Base-by-base conservation (phyloP, 2,113 vertebrate species). In the Epinephelus cyanopodus region DNA sequence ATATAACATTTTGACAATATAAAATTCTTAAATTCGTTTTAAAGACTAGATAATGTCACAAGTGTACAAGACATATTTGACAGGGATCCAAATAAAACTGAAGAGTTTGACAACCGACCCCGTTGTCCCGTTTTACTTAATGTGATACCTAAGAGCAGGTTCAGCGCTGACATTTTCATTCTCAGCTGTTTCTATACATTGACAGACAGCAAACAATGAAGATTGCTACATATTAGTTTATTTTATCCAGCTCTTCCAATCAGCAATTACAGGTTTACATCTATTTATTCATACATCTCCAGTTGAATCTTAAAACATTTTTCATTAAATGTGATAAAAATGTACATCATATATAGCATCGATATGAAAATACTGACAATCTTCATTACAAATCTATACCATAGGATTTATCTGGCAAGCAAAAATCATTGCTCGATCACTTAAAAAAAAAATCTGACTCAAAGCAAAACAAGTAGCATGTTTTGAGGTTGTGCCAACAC, bases 301-400 rank as follows among this genome's bases (percentile, higher is more conserved):
- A 90, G 78, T 82, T 87, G 81, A 84, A 81, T 91, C 80, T 91
- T 86, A 90, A 92, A 94, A 94, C 85, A 89, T 85, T 82, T 37
- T 89, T 91, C 91, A 93, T 95, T 93, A 88, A 79, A 82, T 70
- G 86, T 88, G 81, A 94, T 95, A 94, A 85, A 95, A 94, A 95
- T 94, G 84, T 94, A 94, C 92, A 95, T 87, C 79, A 90, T 90
- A 92, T 91, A 90, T 89, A 91, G 83, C 75, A 89, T 93, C 68
- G 39, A 93, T 96, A 95, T 88, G 94, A 96, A 96, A 96, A 96
- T 96, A 96, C 95, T 95, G 95, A 95, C 89, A 89, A 89, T 95
- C 90, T 93, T 93, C 88, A 94, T 92, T 95, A 96, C 83, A 96
- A 96, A 95, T 95, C 95, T 95, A 95, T 92, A 95, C 84, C 82